Conservation (phyloP, 2,888 invertebrate genomes). For the Pandemis cinnamomeana region DNA sequence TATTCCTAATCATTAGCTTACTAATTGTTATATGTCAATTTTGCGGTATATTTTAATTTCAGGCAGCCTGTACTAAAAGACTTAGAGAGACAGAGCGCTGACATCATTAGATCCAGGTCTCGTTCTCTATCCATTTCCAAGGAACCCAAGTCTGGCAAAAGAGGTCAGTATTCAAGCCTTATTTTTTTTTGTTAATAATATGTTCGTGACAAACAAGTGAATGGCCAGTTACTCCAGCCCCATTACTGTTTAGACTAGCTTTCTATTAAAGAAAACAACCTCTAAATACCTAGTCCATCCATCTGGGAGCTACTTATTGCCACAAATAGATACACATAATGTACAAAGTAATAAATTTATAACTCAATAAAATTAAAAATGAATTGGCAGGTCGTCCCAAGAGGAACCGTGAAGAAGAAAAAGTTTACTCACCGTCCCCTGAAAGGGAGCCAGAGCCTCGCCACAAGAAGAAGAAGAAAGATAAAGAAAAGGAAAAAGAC, state of each 20-base stretch:
- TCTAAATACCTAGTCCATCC: no score
- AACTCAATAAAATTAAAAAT: background rate
- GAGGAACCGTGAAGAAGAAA: conserved; percentile 62
- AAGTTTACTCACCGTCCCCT: conserved; percentile 70
- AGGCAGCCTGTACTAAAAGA: conserved; percentile 78
- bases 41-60: conserved; percentile 36
- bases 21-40: no score
- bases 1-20: no score
- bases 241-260: no score
- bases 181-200: no score
- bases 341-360: no score
- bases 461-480: conserved; percentile 73
- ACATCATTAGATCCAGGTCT: conserved; percentile 77
- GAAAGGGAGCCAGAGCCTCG: conserved; percentile 66
- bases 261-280: no score
- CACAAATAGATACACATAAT: no score
- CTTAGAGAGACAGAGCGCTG: conserved; percentile 78
- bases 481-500: conserved; percentile 64
- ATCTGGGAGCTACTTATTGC: no score
- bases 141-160: conserved; percentile 62
- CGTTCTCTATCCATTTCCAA: conserved; percentile 75
- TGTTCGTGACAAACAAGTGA: no score
- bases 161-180: conserved; percentile 56
- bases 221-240: no score
- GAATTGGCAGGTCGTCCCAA: conserved; percentile 63